A percentile compares a stretch with the other conserved stretches of the same genome.
Conservation (phyloP, 2,113 vertebrate species). For the Taurulus bubalis region DNA sequence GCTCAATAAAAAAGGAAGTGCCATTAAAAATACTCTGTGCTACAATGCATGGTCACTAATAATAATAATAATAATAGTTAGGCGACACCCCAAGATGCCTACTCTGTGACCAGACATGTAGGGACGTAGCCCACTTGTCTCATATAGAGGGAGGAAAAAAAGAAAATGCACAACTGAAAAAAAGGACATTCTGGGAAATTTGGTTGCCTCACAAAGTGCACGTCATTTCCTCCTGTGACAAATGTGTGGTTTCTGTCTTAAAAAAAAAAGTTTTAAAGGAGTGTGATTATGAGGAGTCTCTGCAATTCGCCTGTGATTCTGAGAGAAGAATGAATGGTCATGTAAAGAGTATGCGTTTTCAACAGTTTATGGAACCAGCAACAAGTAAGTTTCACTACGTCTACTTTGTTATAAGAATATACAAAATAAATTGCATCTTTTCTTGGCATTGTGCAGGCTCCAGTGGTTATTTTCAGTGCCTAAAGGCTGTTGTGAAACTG, state of each 20-base stretch:
- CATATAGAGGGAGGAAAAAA: slow-evolving; percentile 31
- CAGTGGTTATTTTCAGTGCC: slow-evolving; percentile 24
- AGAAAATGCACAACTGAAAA: slow-evolving; percentile 44
- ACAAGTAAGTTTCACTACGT: slow-evolving; percentile 74
- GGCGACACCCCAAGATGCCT: slow-evolving; percentile 30
- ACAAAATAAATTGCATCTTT: neutral
- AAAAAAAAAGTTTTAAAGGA: slow-evolving; percentile 79
- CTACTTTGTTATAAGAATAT: neutral
- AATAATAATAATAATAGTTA: neutral
- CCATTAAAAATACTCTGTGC: neutral
- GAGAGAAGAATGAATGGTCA: slow-evolving; percentile 82
- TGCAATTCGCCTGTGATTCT: slow-evolving; percentile 71
- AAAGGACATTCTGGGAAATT: slow-evolving; percentile 83
- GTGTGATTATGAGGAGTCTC: slow-evolving; percentile 78
- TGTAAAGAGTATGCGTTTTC: slow-evolving; percentile 80
- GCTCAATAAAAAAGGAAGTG: slow-evolving; percentile 22
- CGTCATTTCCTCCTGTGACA: slow-evolving; percentile 85
- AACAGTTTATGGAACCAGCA: slow-evolving; percentile 68
- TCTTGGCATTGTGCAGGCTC: neutral
- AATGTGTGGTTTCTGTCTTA: slow-evolving; percentile 81
- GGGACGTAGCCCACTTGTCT: slow-evolving; percentile 25
- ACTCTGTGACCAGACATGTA: slow-evolving; percentile 30
- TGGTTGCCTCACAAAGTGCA: slow-evolving; percentile 80
- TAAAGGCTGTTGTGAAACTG: slow-evolving; percentile 35
- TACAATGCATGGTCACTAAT: slow-evolving; percentile 13